Evolutionary conservation across 2,797 vertebrate species (phyloP).

Genomic region (Leptatherina wallacei): DNA sequence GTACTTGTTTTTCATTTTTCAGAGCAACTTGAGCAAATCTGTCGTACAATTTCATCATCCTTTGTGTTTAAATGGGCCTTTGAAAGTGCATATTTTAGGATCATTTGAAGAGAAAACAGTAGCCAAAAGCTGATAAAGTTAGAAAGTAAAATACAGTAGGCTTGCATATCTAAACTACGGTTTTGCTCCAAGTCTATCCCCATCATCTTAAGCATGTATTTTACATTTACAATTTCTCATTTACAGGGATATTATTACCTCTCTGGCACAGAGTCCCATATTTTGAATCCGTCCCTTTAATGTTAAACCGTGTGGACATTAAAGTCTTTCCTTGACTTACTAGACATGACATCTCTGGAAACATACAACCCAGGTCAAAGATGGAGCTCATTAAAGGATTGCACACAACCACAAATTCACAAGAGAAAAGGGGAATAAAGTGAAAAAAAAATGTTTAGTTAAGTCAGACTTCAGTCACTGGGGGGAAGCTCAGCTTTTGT

Average conservation of each 20-base stretch:
- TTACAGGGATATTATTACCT: constrained; percentile 74
- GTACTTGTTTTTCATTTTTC: constrained; percentile 28
- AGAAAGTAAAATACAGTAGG: constrained; percentile 21
- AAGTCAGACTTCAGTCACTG: constrained; percentile 67
- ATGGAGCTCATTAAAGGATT: constrained; percentile 85
- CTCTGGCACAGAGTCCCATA: constrained; percentile 64
- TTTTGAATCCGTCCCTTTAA: constrained; percentile 66
- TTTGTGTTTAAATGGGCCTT: constrained; percentile 17
- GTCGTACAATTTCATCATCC: constrained; percentile 16
- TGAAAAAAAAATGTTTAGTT: constrained; percentile 77
- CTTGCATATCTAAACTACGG: constrained; percentile 14
- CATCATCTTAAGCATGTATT: constrained; percentile 64
- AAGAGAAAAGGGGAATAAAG: constrained; percentile 59
- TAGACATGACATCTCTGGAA: constrained; percentile 84
- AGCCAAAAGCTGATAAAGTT: background rate
- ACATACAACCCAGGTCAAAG: constrained; percentile 84
- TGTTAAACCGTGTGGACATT: constrained; percentile 81
- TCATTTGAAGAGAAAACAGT: background rate
- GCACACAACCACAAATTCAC: constrained; percentile 78
- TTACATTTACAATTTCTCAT: constrained; percentile 74
- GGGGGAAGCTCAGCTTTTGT: constrained; percentile 61
- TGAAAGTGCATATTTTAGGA: constrained; percentile 8
- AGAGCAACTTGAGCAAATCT: constrained; percentile 10
- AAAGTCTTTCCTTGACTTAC: constrained; percentile 83
- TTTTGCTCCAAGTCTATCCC: constrained; percentile 29